Evolutionary conservation across 53 echinoderm and acorn worm genomes (phyloP).

Genomic region (Holothuria scabra): DNA sequence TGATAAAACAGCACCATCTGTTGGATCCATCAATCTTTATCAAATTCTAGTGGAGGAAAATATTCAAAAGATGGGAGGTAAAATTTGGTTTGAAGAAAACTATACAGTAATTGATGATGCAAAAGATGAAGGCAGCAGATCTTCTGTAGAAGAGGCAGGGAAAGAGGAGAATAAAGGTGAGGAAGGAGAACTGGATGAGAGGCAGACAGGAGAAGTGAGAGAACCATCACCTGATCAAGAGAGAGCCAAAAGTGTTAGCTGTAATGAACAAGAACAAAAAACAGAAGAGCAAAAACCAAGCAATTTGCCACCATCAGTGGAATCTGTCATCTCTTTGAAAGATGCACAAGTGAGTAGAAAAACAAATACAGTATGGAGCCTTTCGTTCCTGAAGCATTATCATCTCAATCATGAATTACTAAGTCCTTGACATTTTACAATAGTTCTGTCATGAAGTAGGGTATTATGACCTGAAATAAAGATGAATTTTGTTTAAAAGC

Average conservation of each 20-base stretch:
- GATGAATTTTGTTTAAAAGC: no score
- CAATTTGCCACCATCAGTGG: not conserved
- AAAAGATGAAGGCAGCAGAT: not conserved
- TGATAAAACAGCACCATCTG: not conserved
- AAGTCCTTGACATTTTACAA: no score
- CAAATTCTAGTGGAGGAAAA: conserved; percentile 10
- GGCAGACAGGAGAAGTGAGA: not conserved
- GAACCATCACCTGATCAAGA: not conserved
- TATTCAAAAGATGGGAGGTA: conserved; percentile 9
- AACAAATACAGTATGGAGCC: no score
- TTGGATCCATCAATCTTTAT: conserved; percentile 22
- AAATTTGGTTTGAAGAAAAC: conserved; percentile 31
- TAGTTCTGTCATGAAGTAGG: no score
- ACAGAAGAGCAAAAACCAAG: not conserved
- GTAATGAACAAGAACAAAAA: not conserved
- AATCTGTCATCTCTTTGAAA: not conserved
- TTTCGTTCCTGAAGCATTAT: no score
- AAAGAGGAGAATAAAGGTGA: not conserved
- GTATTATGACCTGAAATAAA: no score
- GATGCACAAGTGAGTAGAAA: not conserved
- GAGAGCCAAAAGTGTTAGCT: no score
- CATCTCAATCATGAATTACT: no score
- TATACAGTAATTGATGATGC: conserved; percentile 1
- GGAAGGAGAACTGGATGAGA: not conserved
- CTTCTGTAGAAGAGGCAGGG: no score